Evolutionary conservation across 1,140 invertebrate species (phyloP), one percentile per base, ranked within the genome.

Genomic region (Lucilia sericata): DNA sequence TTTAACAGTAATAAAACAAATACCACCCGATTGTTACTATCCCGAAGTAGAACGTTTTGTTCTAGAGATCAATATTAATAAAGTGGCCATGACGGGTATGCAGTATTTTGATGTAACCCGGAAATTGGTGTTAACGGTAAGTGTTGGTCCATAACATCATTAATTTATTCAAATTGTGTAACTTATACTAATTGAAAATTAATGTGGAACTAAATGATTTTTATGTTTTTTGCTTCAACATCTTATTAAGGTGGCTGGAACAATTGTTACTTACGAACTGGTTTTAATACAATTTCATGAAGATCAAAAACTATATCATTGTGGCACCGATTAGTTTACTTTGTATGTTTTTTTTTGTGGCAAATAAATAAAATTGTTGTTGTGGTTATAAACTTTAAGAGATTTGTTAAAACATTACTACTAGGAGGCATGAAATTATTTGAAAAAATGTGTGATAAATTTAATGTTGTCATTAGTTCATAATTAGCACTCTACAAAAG

Each of bases 261-360:
- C 94, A 9, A 94, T 94, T 84, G 92, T 94, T 8, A 94, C 94
- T 1, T 94, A 94, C 83, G 94, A 94, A 88, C 87, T 94, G 9
- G 93, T 94, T 21, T 90, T 94, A 5, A 92, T 94, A 82, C 89
- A 90, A 84, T 90, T 90, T 74, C 88, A 90, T 36, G 89, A 90
- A 84, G 88, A 90, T 76, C 80, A 89, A 78, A 89, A 90, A 30
- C 75, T 84, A 36, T 89, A 88, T 88, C 85, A 86, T 76, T 89
- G 88, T 70, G 83, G 76, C 55, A 74, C 21, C 2, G 84, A 78
- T 25, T 76, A 70, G 65, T 13, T 49, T 49, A 49, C 9, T 49
- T 49, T 49, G 49, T 49, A 49, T 49, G 49, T 49, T 55, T 55
- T 13, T 55, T 2, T 9, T 9, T 21, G 65, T 70, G 5, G 65